These are phyloP conservation scores for Macaca nemestrina DNA, from an alignment of 2,113 vertebrate genomes.

Conservation along the genomic window DNA sequence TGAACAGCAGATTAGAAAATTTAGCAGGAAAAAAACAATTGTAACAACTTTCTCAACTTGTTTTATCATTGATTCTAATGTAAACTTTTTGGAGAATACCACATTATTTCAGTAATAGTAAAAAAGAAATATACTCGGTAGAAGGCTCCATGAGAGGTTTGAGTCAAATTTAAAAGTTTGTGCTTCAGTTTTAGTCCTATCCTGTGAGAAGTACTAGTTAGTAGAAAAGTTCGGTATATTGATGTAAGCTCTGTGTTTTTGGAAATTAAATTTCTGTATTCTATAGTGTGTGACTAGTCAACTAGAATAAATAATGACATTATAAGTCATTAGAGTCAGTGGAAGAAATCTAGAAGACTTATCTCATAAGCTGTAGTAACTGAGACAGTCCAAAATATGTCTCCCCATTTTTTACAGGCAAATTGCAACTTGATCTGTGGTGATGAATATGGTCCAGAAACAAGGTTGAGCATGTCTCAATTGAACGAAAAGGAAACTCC, in stretches of 20 bases:
- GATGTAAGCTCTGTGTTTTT: neutral
- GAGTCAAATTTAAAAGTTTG: neutral
- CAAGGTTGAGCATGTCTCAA: conserved; percentile 92
- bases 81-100: neutral
- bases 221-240: neutral
- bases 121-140: neutral
- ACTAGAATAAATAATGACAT: neutral
- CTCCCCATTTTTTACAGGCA: conserved; percentile 79
- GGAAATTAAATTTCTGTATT: neutral
- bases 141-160: neutral
- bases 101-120: neutral
- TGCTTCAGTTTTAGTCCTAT: neutral
- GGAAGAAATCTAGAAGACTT: neutral
- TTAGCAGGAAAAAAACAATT: neutral
- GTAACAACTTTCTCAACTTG: neutral
- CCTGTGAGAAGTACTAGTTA: neutral
- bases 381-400: neutral
- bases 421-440: conserved; percentile 95
- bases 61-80: neutral
- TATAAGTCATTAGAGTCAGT: neutral
- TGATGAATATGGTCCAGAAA: conserved; percentile 91
- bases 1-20: neutral
- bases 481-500: conserved; percentile 96
- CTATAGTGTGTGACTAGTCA: neutral
- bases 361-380: neutral